Percentiles rank a stretch among this genome's conserved stretches.
Conservation (phyloP, 2,888 invertebrate genomes). For the Patella caerulea region DNA sequence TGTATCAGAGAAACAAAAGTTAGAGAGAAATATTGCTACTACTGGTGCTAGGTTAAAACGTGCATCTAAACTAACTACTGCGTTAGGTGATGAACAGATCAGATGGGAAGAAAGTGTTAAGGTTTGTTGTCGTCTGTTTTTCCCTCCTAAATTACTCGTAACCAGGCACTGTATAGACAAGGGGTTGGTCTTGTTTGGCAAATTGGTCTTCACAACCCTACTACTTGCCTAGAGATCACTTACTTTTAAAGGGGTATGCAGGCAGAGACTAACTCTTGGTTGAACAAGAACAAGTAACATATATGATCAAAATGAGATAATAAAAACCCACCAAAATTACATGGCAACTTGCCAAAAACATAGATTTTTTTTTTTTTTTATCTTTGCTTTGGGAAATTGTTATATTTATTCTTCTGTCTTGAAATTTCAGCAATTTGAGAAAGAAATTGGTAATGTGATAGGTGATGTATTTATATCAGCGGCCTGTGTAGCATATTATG, state of each 20-base stretch:
- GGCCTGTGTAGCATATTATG: conserved; percentile 72
- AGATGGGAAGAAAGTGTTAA: conserved; percentile 36
- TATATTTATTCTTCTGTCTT: too few relatives aligned
- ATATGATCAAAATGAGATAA: not conserved
- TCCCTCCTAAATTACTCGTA: not conserved
- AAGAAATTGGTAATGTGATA: conserved; percentile 70
- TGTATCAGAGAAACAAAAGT: conserved; percentile 79
- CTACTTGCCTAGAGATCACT: not conserved
- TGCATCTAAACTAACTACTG: conserved; percentile 88
- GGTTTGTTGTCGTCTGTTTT: conserved; percentile 2
- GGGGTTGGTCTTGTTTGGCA: not conserved
- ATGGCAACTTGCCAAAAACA: too few relatives aligned
- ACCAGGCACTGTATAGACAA: too few relatives aligned
- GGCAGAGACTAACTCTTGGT: not conserved
- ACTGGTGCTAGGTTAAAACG: conserved; percentile 85
- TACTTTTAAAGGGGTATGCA: not conserved
- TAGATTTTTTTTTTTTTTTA: too few relatives aligned
- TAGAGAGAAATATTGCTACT: conserved; percentile 82
- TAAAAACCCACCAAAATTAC: too few relatives aligned
- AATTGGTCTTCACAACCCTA: not conserved
- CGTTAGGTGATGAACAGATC: conserved; percentile 84
- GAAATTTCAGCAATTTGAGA: conserved; percentile 61
- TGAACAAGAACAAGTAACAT: not conserved
- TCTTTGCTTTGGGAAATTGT: too few relatives aligned
- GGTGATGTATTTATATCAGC: conserved; percentile 72